Evolutionary conservation across 2,113 vertebrate species (phyloP).

Genomic region (Myrmophylax atrothorax): DNA sequence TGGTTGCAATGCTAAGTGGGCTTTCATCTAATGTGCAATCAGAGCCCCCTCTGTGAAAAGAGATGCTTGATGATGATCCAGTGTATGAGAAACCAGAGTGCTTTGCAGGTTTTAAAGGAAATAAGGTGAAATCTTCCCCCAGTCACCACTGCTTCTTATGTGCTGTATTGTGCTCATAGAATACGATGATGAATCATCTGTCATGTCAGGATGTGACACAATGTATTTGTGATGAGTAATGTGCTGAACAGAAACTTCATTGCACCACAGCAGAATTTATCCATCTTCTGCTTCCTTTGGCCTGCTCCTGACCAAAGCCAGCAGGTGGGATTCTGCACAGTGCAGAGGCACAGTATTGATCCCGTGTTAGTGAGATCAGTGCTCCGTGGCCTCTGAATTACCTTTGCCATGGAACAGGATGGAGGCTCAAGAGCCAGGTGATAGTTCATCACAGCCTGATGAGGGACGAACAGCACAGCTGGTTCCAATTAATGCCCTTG

Average conservation of each 20-base stretch:
- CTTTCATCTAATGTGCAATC: neutral
- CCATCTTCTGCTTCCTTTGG: neutral
- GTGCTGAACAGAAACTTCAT: neutral
- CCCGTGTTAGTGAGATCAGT: neutral
- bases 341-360: neutral
- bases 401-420: neutral
- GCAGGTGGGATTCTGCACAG: neutral
- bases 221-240: neutral
- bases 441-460: neutral
- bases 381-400: neutral
- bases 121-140: neutral
- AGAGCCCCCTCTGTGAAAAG: neutral
- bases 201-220: neutral
- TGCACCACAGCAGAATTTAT: neutral
- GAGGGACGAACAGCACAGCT: neutral
- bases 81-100: neutral
- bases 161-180: neutral
- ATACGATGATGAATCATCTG: neutral
- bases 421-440: neutral
- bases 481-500: neutral
- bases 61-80: neutral
- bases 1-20: neutral
- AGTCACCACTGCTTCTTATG: neutral
- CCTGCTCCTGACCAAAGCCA: neutral
- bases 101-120: neutral